A percentile compares a stretch with the other conserved stretches of the same genome.
phyloP scores from a whole-genome alignment of 2,113 vertebrate genomes.

The Xenopus borealis region DNA sequence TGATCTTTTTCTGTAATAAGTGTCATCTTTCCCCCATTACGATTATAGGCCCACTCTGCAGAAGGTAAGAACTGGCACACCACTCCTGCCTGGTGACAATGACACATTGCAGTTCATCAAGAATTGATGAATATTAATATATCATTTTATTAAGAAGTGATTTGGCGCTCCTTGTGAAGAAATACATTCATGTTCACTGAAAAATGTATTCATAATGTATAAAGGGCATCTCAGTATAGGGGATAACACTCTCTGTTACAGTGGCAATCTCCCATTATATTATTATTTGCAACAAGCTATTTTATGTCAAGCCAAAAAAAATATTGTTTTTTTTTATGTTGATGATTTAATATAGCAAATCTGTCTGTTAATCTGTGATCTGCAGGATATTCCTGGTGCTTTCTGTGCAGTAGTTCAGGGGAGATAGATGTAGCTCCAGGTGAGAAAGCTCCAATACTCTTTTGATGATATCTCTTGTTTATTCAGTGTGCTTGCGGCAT shows the following conservation, averaged over 20 bases:
- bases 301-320: neutral
- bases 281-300: neutral
- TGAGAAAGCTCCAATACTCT: slow-evolving; percentile 20
- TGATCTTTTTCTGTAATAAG: slow-evolving; percentile 25
- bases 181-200: neutral
- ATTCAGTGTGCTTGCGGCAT: slow-evolving; percentile 9
- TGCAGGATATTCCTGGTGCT: slow-evolving; percentile 14
- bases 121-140: slow-evolving; percentile 39
- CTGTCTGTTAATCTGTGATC: neutral
- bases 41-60: slow-evolving; percentile 1
- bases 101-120: slow-evolving; percentile 25
- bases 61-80: neutral
- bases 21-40: neutral
- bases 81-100: slow-evolving; percentile 11
- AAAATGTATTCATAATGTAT: neutral
- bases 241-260: neutral
- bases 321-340: slow-evolving; percentile 14
- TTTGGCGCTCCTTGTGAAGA: neutral
- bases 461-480: slow-evolving; percentile 24
- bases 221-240: neutral
- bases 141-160: slow-evolving; percentile 16
- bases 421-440: neutral
- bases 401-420: neutral
- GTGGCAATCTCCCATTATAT: neutral
- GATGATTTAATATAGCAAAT: slow-evolving; percentile 24